Conservation (phyloP, 2,113 vertebrate genomes). For the Cinclus mexicanus region DNA sequence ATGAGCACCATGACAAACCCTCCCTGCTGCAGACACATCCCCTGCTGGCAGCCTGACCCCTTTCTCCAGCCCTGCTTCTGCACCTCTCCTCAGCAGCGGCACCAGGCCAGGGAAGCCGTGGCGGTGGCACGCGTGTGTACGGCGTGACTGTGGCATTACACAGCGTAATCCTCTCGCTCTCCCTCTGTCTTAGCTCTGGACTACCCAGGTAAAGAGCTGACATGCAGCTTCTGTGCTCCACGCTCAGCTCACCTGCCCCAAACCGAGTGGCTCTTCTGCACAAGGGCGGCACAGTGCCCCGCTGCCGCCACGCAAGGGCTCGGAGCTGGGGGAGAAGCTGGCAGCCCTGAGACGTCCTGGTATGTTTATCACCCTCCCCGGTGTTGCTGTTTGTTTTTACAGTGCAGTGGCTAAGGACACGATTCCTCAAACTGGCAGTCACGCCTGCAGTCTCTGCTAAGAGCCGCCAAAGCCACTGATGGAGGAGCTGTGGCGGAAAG, state of each 20-base stretch:
- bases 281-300: background rate
- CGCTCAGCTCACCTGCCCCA: background rate
- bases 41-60: background rate
- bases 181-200: background rate
- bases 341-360: background rate
- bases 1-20: background rate
- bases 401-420: slow-evolving; percentile 20
- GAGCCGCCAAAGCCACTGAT: slow-evolving; percentile 21
- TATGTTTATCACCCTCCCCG: background rate
- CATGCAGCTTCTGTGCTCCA: fast-evolving
- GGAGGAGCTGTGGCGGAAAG: slow-evolving; percentile 11
- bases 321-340: background rate
- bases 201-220: fast-evolving
- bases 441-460: slow-evolving; percentile 1
- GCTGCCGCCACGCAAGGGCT: fast-evolving
- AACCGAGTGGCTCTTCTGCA: fast-evolving
- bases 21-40: background rate
- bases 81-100: background rate
- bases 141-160: background rate
- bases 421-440: slow-evolving; percentile 44
- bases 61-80: background rate
- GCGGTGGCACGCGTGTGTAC: fast-evolving
- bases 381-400: slow-evolving; percentile 55
- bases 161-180: background rate
- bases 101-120: background rate